A percentile compares a stretch with the other conserved stretches of the same genome.
Evolutionary conservation across 1,140 invertebrate species (phyloP).

Genomic region (Drosophila nigromelanica): DNA sequence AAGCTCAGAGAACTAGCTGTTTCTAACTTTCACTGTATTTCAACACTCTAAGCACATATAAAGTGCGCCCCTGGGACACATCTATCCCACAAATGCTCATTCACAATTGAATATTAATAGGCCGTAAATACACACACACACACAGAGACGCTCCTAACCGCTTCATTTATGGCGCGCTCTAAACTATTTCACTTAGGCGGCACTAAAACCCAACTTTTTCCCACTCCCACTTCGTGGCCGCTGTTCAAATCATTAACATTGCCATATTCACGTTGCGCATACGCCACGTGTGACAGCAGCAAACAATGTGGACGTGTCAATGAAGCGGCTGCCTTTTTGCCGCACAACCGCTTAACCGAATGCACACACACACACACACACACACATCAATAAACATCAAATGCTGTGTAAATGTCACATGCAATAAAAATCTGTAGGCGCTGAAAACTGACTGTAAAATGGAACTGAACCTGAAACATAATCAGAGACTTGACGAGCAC

Average conservation of each 20-base stretch:
- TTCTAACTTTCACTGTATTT: slow-evolving; percentile 30
- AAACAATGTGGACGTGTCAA: slow-evolving; percentile 41
- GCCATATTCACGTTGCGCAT: slow-evolving; percentile 43
- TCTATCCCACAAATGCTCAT: slow-evolving; percentile 29
- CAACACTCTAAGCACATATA: slow-evolving; percentile 1
- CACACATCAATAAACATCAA: slow-evolving; percentile 53
- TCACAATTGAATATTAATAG: slow-evolving; percentile 63
- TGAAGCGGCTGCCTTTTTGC: slow-evolving; percentile 38
- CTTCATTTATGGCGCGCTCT: slow-evolving; percentile 38
- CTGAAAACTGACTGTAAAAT: slow-evolving; percentile 19
- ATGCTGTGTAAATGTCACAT: slow-evolving; percentile 58
- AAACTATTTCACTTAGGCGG: slow-evolving; percentile 51
- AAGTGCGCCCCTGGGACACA: slow-evolving; percentile 35
- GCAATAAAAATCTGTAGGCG: slow-evolving; percentile 63
- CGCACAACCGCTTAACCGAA: slow-evolving; percentile 46
- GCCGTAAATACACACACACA: slow-evolving; percentile 39
- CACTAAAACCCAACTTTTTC: slow-evolving; percentile 36
- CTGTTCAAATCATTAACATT: slow-evolving; percentile 53
- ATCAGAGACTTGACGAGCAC: slow-evolving; percentile 47
- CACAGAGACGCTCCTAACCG: slow-evolving; percentile 6
- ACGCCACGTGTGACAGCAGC: slow-evolving; percentile 49
- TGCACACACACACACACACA: slow-evolving; percentile 15
- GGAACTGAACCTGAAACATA: slow-evolving; percentile 31
- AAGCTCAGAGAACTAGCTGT: slow-evolving; percentile 14
- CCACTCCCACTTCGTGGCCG: background rate